Evolutionary conservation across 2,113 vertebrate genomes (phyloP).

Genomic region (Anthoscopus minutus): DNA sequence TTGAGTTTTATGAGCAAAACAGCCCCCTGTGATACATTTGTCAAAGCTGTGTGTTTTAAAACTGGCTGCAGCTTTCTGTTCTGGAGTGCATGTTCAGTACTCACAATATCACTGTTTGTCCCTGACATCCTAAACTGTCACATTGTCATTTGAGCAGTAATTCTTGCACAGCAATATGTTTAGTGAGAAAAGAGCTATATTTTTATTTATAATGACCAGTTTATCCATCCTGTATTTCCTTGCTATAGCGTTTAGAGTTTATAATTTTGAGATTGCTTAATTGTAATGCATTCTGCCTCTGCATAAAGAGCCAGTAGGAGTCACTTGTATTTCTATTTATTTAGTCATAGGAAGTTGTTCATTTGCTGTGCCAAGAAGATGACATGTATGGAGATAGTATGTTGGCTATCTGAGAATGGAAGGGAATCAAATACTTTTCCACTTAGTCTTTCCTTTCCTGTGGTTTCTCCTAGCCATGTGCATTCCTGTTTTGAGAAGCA

Average conservation of each 20-base stretch:
- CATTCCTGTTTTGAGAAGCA: not conserved
- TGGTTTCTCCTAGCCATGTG: not conserved
- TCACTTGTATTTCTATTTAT: conserved; percentile 34
- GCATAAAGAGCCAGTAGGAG: not conserved
- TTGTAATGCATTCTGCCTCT: not conserved
- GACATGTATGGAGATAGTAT: conserved; percentile 13
- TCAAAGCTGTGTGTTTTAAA: not conserved
- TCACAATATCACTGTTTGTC: not conserved
- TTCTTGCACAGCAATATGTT: not conserved
- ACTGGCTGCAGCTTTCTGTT: conserved; percentile 50
- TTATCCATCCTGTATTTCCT: not conserved
- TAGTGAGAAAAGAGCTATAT: not conserved
- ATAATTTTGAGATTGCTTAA: not conserved
- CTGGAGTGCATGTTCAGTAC: conserved; percentile 23
- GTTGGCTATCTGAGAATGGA: not conserved
- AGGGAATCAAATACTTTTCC: conserved; percentile 1
- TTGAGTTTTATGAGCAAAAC: not conserved
- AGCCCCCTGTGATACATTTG: not conserved
- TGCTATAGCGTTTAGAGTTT: not conserved
- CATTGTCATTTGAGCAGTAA: not conserved
- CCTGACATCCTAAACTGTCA: conserved; percentile 21
- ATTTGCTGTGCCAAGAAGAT: conserved; percentile 5
- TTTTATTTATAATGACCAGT: not conserved
- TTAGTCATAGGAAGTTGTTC: conserved; percentile 17
- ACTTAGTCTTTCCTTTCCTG: conserved; percentile 11